Evolutionary conservation across 2,113 vertebrate genomes (phyloP).

Genomic region (Genyomyrus donnyi): DNA sequence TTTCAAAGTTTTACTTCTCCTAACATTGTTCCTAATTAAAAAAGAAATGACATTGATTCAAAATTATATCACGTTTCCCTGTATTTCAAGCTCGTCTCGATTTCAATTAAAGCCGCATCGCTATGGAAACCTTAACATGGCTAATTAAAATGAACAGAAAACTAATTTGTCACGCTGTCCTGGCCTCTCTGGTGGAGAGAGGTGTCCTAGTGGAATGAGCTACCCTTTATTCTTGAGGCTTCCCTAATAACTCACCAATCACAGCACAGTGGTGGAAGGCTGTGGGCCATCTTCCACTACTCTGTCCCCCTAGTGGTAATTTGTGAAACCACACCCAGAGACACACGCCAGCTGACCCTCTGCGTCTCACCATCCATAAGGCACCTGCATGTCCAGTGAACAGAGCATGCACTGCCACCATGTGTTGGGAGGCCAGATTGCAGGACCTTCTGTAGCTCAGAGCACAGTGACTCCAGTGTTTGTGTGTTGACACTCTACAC

Average conservation of each 20-base stretch:
- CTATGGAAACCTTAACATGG: background rate
- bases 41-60: background rate
- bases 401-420: background rate
- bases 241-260: background rate
- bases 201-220: background rate
- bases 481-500: background rate
- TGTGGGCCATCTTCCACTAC: background rate
- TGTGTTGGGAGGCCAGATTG: background rate
- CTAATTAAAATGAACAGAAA: background rate
- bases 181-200: background rate
- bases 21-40: background rate
- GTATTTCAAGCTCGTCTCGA: background rate
- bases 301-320: background rate
- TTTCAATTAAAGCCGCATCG: background rate
- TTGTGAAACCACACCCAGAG: background rate
- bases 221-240: background rate
- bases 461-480: background rate
- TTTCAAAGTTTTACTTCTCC: background rate
- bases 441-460: background rate
- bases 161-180: background rate
- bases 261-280: background rate
- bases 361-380: background rate
- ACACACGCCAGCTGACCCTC: background rate
- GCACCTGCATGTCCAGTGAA: background rate
- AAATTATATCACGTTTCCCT: background rate